Evolutionary conservation across 2,113 vertebrate species (phyloP).

Genomic region (Lethenteron reissneri): DNA sequence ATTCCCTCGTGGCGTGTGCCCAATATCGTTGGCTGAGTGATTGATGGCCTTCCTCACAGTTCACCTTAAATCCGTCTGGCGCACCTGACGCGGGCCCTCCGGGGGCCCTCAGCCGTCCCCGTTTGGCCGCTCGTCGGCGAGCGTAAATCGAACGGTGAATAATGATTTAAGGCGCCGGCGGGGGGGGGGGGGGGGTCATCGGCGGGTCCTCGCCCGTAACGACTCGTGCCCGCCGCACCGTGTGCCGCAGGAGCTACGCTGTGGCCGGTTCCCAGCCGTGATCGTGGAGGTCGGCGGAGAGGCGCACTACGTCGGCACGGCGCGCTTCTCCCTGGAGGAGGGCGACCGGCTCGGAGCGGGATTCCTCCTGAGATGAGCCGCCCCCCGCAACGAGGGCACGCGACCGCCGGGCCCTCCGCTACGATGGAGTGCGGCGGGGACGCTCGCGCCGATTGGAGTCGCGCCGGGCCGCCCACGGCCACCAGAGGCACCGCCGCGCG

Average conservation of each 20-base stretch:
- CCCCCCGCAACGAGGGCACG: too few relatives aligned
- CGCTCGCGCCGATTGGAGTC: too few relatives aligned
- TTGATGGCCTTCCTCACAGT: too few relatives aligned
- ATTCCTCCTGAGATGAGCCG: slow-evolving; percentile 46
- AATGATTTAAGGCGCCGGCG: neutral
- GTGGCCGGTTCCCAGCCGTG: slow-evolving; percentile 47
- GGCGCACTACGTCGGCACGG: slow-evolving; percentile 55
- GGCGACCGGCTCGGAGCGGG: slow-evolving; percentile 41
- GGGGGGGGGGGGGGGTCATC: neutral
- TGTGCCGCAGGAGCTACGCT: slow-evolving; percentile 35
- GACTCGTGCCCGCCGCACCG: too few relatives aligned
- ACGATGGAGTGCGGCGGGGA: too few relatives aligned
- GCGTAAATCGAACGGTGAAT: neutral
- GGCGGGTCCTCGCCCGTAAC: too few relatives aligned
- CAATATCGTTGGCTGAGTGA: too few relatives aligned
- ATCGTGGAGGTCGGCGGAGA: slow-evolving; percentile 64
- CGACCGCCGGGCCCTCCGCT: too few relatives aligned
- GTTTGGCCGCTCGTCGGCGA: neutral
- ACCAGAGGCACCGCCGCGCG: too few relatives aligned
- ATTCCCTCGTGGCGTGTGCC: too few relatives aligned
- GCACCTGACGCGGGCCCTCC: neutral
- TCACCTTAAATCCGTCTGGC: too few relatives aligned
- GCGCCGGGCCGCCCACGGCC: too few relatives aligned
- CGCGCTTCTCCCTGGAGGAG: slow-evolving; percentile 44
- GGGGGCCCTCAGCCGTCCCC: neutral